phyloP scores from a whole-genome alignment of 2,113 vertebrate species.

The Diadophis punctatus region DNA sequence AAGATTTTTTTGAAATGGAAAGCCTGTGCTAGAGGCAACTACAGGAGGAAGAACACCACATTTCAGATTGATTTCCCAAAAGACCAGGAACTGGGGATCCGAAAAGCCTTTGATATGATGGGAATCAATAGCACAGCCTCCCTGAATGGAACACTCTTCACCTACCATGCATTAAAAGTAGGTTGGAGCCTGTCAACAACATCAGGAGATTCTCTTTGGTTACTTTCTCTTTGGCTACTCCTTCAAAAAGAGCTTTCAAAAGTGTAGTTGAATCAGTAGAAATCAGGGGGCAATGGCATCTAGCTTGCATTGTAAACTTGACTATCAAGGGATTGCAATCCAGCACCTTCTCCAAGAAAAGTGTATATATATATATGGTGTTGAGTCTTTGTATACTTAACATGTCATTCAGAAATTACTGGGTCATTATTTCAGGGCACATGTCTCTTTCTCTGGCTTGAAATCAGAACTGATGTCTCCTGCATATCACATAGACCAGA shows the following conservation, averaged over 20 bases:
- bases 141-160: no score
- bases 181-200: not conserved
- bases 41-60: not conserved
- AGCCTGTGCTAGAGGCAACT: not conserved
- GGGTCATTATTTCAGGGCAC: no score
- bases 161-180: not conserved
- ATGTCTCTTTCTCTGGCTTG: not conserved
- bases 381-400: not conserved
- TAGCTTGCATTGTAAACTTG: not conserved
- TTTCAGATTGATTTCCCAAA: constrained; percentile 4
- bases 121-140: not conserved
- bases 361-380: not conserved
- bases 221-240: not conserved
- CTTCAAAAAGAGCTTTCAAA: not conserved
- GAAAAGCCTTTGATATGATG: constrained; percentile 1
- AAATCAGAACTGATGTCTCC: not conserved
- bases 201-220: not conserved
- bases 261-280: not conserved
- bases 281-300: not conserved
- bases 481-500: not conserved
- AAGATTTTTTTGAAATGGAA: not conserved
- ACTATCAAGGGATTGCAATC: not conserved
- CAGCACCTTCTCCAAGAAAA: not conserved
- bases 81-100: not conserved
- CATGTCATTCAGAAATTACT: not conserved